Evolutionary conservation across 2,797 vertebrate genomes (phyloP), one percentile per base, ranked within the genome.

Genomic region (Cryptoblepharus egeriae): DNA sequence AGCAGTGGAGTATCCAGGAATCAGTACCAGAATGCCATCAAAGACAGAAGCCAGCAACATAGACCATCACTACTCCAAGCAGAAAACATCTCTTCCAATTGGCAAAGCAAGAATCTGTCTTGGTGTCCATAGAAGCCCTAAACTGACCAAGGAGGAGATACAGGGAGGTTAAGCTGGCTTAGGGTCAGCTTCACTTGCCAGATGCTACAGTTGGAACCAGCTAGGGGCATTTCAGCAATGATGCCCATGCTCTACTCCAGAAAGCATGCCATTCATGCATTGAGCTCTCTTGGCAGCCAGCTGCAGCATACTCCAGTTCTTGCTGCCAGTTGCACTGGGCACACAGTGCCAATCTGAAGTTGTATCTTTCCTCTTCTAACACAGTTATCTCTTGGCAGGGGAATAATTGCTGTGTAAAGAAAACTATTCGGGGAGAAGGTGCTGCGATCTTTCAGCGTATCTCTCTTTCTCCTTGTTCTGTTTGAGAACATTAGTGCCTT

Each of bases 291-390:
- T 74, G 52, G 77, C 71, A 61, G 42, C 28, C 35, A 2, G 63
- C 26, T 1, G 32, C 26, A 65, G 30, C 52, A 10, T 13, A 10
- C 70, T 26, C 63, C 42, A 1, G 63, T 37, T 26, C 82, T 49
- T 39, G 2, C 2, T 30, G 39, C 71, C 71, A 60, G 39, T 39
- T 49, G 15, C 7, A 7, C 24, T n/a, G 64, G 30, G 77, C 30
- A 35, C 5, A 8, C 15, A 42, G 37, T 39, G 32, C 55, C 77
- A 75, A 75, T 84, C 77, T 75, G 71, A 52, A 60, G 77, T 73
- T 79, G 71, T 75, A 79, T 84, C 82, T 75, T 42, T 52, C 55
- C 77, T 75, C 64, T 39, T 74, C 77, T 69, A 75, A 84, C 71
- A 75, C 18, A n/a, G 30, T 71, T 61, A 69, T 84, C 77, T 79